These are phyloP conservation scores for Ispidina lecontei DNA, from an alignment of 2,797 vertebrate genomes.

Conservation along the genomic window DNA sequence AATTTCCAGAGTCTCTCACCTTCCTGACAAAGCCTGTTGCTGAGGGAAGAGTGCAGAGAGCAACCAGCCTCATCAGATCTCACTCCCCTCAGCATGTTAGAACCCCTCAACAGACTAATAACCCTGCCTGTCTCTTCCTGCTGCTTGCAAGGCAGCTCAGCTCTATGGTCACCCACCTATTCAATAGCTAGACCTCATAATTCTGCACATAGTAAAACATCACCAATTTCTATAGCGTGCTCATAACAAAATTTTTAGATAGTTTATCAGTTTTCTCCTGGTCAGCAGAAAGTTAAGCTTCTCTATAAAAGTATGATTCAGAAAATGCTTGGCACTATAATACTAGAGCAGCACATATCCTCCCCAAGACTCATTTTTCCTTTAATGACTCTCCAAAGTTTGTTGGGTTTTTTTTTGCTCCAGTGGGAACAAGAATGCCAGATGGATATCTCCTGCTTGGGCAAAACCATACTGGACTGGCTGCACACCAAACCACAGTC, in stretches of 20 bases:
- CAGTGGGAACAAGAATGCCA: neutral
- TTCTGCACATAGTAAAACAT: neutral
- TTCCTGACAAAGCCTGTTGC: neutral
- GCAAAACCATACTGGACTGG: neutral
- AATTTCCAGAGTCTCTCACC: neutral
- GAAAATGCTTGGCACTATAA: neutral
- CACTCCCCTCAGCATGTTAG: neutral
- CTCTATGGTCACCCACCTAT: neutral
- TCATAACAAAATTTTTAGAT: neutral
- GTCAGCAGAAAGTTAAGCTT: neutral
- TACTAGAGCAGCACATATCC: neutral
- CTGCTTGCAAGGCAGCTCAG: neutral
- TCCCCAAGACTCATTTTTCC: neutral
- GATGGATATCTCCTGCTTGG: neutral
- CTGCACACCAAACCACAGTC: neutral
- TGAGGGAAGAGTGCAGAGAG: neutral
- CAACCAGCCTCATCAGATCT: neutral
- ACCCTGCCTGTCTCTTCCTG: neutral
- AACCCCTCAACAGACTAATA: neutral
- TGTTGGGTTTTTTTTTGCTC: neutral
- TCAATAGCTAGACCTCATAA: neutral
- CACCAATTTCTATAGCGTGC: accelerated
- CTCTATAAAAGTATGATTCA: neutral
- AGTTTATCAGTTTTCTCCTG: neutral
- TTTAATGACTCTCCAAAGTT: neutral